phyloP scores from a whole-genome alignment of 2,888 invertebrate genomes.

The Hemicrepidius hirtus region DNA sequence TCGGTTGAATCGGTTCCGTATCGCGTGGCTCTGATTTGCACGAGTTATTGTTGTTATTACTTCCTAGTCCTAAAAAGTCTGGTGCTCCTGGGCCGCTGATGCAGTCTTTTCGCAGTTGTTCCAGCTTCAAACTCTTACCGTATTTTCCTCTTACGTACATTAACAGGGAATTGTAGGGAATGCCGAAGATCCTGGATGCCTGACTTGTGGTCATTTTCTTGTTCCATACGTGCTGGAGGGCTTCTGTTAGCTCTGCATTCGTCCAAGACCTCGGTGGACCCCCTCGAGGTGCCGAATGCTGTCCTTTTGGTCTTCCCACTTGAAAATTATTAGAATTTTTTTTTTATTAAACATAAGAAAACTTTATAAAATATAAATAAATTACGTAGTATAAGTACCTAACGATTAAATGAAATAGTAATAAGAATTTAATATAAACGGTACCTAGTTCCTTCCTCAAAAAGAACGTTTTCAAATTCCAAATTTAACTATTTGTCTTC shows the following conservation, averaged over 20 bases:
- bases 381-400: too few relatives aligned
- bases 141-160: conserved; percentile 96
- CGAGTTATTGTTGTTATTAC: conserved; percentile 76
- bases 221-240: conserved; percentile 95
- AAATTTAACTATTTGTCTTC: too few relatives aligned
- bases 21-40: conserved; percentile 70
- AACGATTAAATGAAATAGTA: too few relatives aligned
- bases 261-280: conserved; percentile 95
- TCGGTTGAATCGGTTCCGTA: conserved; percentile 66
- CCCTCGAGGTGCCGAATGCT: conserved; percentile 92
- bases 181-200: conserved; percentile 92
- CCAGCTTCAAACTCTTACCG: conserved; percentile 92
- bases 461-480: too few relatives aligned
- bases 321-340: conserved; percentile 63
- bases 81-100: conserved; percentile 80
- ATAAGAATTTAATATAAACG: too few relatives aligned
- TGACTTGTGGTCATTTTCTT: conserved; percentile 96
- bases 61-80: conserved; percentile 47
- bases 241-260: conserved; percentile 92
- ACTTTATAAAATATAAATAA: too few relatives aligned
- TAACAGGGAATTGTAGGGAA: conserved; percentile 93
- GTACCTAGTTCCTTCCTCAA: too few relatives aligned
- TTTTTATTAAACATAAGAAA: conserved; percentile 1
- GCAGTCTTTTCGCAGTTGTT: conserved; percentile 91
- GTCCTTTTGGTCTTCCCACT: conserved; percentile 91